Conservation (phyloP, 2,113 vertebrate species). For the Passer montanus region DNA sequence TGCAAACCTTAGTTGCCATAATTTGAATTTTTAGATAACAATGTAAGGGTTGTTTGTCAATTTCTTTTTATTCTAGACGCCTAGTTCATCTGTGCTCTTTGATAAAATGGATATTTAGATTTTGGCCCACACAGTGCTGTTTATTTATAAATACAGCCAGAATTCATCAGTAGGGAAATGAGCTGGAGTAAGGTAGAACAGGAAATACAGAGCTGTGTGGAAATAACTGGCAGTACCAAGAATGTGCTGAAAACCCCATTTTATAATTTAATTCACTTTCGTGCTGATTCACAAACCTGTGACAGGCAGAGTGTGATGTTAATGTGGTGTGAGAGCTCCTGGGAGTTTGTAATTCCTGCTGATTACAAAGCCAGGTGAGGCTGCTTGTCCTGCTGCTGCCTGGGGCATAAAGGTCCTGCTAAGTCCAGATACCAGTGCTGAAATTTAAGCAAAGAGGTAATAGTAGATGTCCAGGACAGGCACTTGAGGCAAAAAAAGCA, state of each 20-base stretch:
- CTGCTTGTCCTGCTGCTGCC: not conserved
- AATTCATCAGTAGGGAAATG: not conserved
- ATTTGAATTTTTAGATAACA: not conserved
- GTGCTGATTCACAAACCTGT: not conserved
- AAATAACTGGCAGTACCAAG: not conserved
- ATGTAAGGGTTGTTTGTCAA: not conserved
- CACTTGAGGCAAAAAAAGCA: not conserved
- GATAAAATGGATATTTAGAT: not conserved
- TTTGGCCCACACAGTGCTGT: not conserved
- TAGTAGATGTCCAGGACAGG: not conserved
- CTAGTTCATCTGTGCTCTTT: not conserved
- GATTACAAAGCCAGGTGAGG: not conserved
- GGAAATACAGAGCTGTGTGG: fast-evolving
- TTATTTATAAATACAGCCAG: not conserved
- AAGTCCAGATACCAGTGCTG: not conserved
- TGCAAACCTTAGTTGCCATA: not conserved
- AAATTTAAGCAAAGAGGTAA: not conserved
- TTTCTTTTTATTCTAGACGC: not conserved
- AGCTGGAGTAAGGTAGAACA: not conserved
- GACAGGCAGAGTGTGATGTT: not conserved
- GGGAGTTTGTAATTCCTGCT: not conserved
- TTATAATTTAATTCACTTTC: not conserved
- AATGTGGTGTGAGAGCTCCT: not conserved
- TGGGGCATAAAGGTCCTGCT: not conserved
- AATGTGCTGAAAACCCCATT: not conserved